A percentile compares a stretch with the other conserved stretches of the same genome.
These are phyloP conservation scores for Exaiptasia diaphana DNA, from an alignment of 64 coral and sea anemone species.

Conservation along the genomic window DNA sequence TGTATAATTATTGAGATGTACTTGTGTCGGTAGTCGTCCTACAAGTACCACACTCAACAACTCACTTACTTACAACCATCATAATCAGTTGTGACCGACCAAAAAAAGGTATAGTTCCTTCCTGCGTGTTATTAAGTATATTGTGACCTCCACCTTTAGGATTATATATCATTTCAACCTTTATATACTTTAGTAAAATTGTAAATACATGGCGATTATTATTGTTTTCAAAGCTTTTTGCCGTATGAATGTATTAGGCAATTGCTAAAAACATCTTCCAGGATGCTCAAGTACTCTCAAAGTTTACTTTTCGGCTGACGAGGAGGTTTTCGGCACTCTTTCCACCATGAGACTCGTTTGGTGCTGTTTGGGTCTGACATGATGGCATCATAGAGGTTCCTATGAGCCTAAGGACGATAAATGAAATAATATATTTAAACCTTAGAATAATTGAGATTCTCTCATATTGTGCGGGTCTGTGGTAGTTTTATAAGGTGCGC, in stretches of 20 bases:
- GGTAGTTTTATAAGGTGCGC: neutral
- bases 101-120: neutral
- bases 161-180: neutral
- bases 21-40: too few species aligned
- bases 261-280: neutral
- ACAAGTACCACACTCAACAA: neutral
- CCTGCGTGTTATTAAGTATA: neutral
- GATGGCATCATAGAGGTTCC: slow-evolving; percentile 81
- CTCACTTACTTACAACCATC: neutral
- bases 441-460: neutral
- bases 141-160: too few species aligned
- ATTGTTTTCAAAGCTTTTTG: neutral
- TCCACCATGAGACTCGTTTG: slow-evolving; percentile 89
- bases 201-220: neutral
- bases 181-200: neutral
- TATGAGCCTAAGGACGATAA: slow-evolving; percentile 54
- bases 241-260: neutral
- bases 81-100: too few species aligned
- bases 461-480: neutral
- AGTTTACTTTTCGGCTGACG: slow-evolving; percentile 2
- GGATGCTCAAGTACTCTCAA: neutral
- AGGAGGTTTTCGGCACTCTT: slow-evolving; percentile 69
- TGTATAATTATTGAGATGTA: too few species aligned
- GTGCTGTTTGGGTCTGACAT: slow-evolving; percentile 70
- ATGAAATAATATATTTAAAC: neutral